These are phyloP conservation scores for Bugula neritina DNA, from an alignment of 2,888 invertebrate species.

Conservation along the genomic window DNA sequence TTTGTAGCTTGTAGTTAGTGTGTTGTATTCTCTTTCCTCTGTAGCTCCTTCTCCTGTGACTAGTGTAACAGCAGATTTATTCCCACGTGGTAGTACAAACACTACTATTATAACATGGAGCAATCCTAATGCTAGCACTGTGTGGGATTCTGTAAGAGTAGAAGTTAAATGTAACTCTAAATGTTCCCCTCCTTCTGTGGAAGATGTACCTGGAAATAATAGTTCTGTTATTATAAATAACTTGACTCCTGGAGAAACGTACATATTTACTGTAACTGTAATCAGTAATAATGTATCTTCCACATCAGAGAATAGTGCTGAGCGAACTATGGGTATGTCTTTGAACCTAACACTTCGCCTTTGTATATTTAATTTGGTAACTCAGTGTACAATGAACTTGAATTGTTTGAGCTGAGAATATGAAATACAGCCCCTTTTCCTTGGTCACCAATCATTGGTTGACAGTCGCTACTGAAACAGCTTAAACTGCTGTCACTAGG, in stretches of 20 bases:
- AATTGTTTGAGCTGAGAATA: too few relatives aligned
- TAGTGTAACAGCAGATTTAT: background rate
- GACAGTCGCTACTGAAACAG: too few relatives aligned
- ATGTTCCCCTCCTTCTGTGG: background rate
- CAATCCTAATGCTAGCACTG: background rate
- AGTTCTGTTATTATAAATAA: background rate
- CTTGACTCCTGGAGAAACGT: background rate
- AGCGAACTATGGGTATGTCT: background rate
- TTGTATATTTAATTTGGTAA: too few relatives aligned
- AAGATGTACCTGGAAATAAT: background rate
- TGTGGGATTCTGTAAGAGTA: background rate
- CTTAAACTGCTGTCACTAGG: too few relatives aligned
- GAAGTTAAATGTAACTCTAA: background rate
- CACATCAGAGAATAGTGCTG: background rate
- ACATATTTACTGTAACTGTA: background rate
- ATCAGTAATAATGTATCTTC: background rate
- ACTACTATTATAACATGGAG: background rate
- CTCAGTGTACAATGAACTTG: too few relatives aligned
- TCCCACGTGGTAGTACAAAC: background rate
- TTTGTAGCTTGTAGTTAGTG: too few relatives aligned
- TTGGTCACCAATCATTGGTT: too few relatives aligned
- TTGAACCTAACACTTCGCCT: too few relatives aligned
- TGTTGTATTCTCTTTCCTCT: background rate
- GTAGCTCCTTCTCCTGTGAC: background rate
- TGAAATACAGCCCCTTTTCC: too few relatives aligned